Conservation (phyloP, 2,888 invertebrate genomes). For the Sepioteuthis lessoniana region DNA sequence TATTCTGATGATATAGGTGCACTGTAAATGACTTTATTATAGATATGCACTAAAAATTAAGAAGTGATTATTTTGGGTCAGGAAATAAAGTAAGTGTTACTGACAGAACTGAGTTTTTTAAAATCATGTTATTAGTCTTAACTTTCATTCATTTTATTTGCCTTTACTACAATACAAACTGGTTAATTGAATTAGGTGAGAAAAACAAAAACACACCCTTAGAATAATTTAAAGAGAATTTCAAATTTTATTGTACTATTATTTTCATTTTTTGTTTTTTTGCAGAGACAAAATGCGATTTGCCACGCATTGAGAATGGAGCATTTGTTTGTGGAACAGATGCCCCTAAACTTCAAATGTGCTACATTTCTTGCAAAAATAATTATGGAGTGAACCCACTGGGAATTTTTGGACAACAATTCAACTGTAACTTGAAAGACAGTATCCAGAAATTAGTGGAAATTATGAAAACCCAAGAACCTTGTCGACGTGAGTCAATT, state of each 20-base stretch:
- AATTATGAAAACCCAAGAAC: constrained; percentile 58
- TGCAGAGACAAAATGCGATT: constrained; percentile 61
- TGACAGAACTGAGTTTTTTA: too few species aligned
- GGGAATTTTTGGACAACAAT: constrained; percentile 59
- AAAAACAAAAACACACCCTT: neutral
- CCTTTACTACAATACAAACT: too few species aligned
- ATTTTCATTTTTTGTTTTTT: constrained; percentile 16
- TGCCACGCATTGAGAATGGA: constrained; percentile 64
- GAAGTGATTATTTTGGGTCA: too few species aligned
- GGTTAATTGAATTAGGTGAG: too few species aligned
- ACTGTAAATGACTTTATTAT: too few species aligned
- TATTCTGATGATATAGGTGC: too few species aligned
- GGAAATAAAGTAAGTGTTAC: too few species aligned
- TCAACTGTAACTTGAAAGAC: constrained; percentile 60
- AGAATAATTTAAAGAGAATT: neutral
- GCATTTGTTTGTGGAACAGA: constrained; percentile 62
- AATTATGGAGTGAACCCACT: constrained; percentile 63
- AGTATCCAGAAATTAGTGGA: constrained; percentile 59
- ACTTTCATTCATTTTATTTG: too few species aligned
- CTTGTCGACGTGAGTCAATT: constrained; percentile 62
- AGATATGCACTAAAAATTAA: too few species aligned
- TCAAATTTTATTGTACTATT: neutral
- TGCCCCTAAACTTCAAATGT: constrained; percentile 53
- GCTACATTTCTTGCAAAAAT: constrained; percentile 62
- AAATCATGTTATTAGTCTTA: too few species aligned